phyloP scores from a whole-genome alignment of 2,113 vertebrate species.

The Syngnathus floridae region DNA sequence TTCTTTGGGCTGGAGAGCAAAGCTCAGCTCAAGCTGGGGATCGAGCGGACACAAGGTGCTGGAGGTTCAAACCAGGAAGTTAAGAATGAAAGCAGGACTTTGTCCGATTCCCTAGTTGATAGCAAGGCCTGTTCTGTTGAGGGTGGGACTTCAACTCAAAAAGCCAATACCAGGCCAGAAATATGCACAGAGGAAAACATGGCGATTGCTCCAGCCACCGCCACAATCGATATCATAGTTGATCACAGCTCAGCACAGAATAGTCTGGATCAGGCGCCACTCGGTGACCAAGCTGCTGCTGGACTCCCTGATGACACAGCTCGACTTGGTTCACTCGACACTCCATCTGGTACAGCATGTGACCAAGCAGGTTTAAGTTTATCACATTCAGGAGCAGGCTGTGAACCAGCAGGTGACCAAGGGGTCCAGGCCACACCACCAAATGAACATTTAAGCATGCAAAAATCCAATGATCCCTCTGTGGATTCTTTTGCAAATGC shows the following conservation, averaged over 20 bases:
- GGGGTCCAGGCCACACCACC: background rate
- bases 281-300: background rate
- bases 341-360: background rate
- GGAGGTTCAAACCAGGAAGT: background rate
- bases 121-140: slow-evolving; percentile 2
- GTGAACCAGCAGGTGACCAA: background rate
- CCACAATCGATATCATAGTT: background rate
- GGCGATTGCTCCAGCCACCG: background rate
- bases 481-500: background rate
- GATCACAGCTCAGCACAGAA: background rate
- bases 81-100: background rate
- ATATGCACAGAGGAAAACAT: background rate
- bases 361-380: background rate
- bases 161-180: background rate
- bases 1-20: slow-evolving; percentile 72
- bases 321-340: background rate
- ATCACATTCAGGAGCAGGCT: background rate
- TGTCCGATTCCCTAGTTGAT: background rate
- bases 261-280: background rate
- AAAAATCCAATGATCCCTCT: background rate
- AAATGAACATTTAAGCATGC: background rate
- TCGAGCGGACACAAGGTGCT: background rate
- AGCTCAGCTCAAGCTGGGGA: slow-evolving; percentile 2
- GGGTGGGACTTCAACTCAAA: background rate
- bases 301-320: background rate